phyloP scores from a whole-genome alignment of 2,888 invertebrate species.

The Melikaiella ostensackeni region DNA sequence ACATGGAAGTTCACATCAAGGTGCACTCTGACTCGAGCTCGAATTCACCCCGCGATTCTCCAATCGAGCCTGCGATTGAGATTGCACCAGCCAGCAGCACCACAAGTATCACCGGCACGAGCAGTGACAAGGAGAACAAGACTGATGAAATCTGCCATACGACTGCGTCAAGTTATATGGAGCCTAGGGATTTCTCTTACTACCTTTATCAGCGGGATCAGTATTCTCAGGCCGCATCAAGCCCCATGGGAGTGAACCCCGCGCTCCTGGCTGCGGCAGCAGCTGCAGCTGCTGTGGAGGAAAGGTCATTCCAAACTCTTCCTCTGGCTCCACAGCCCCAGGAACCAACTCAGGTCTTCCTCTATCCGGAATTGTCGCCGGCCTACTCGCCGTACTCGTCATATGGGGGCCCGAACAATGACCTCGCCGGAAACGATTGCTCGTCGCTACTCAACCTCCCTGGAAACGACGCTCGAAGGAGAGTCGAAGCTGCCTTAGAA shows the following conservation, averaged over 20 bases:
- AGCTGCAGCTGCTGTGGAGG: slow-evolving; percentile 75
- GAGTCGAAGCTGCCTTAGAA: slow-evolving; percentile 83
- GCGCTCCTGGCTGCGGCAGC: slow-evolving; percentile 74
- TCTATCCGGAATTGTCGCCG: slow-evolving; percentile 65
- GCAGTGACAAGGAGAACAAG: slow-evolving; percentile 72
- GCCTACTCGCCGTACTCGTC: slow-evolving; percentile 60
- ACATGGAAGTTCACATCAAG: slow-evolving; percentile 93
- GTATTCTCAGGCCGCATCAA: slow-evolving; percentile 51
- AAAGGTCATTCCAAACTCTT: slow-evolving; percentile 58
- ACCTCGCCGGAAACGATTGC: slow-evolving; percentile 63
- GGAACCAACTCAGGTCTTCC: slow-evolving; percentile 65
- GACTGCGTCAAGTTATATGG: slow-evolving; percentile 51
- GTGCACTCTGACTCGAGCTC: slow-evolving; percentile 82
- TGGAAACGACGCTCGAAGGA: slow-evolving; percentile 80
- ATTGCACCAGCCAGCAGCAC: slow-evolving; percentile 67
- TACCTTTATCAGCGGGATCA: slow-evolving; percentile 73
- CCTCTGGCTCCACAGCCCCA: slow-evolving; percentile 58
- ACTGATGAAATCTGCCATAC: slow-evolving; percentile 62
- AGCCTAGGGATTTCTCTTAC: slow-evolving; percentile 72
- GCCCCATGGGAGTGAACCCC: slow-evolving; percentile 63
- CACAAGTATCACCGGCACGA: slow-evolving; percentile 68
- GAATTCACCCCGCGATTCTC: slow-evolving; percentile 73
- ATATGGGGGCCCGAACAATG: slow-evolving; percentile 53
- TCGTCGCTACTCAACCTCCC: slow-evolving; percentile 70
- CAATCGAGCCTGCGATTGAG: slow-evolving; percentile 72